Base-by-base conservation (phyloP, 2,113 vertebrate genomes). In the Centropus bengalensis region DNA sequence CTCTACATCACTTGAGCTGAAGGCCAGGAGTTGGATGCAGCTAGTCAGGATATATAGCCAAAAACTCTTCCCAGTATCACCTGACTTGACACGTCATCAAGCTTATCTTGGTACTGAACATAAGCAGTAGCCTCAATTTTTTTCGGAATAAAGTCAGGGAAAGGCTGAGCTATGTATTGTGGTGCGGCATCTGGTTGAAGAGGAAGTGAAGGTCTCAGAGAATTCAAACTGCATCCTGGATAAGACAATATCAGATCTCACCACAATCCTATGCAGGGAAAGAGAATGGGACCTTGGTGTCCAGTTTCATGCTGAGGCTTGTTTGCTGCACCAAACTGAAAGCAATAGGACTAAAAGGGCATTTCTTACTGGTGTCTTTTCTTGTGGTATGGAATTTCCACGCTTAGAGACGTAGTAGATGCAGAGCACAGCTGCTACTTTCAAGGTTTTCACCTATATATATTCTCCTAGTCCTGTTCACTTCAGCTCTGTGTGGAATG, bases 191-290 rank as follows among this genome's bases (percentile, higher is more conserved):
- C 59, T 67, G 22, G 45, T 55, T 75, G 67, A 90, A 38, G 36
- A 67, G 62, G 58, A 85, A 85, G 33, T 42, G 24, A 83, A 91
- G 87, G 62, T 85, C 79, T 95, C 49, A 60, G 26, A 79, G 42
- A 26, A 26, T 11, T 79, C 75, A 42, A 79, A 68, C 18, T 38
- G 28, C 52, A 54, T 49, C 47, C 52, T 42, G 52, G 6, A 69
- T 55, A 70, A 74, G 75, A 84, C 42, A 67, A 0, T 45, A 74
- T 23, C 24, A 54, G 9, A 8, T 70, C 38, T 94, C 15, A 40
- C 30, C 15, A 44, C 54, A 76, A 0, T 44, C 21, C 30, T 40
- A 1, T 27, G 27, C 8, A 69, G 20, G 8, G 2, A 81, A 62
- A 26, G 52, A 81, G 26, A 64, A 74, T 33, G 7, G 40, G 30